Evolutionary conservation across 2,797 vertebrate genomes (phyloP), one percentile per base, ranked within the genome.

Genomic region (Eutrigla gurnardus): DNA sequence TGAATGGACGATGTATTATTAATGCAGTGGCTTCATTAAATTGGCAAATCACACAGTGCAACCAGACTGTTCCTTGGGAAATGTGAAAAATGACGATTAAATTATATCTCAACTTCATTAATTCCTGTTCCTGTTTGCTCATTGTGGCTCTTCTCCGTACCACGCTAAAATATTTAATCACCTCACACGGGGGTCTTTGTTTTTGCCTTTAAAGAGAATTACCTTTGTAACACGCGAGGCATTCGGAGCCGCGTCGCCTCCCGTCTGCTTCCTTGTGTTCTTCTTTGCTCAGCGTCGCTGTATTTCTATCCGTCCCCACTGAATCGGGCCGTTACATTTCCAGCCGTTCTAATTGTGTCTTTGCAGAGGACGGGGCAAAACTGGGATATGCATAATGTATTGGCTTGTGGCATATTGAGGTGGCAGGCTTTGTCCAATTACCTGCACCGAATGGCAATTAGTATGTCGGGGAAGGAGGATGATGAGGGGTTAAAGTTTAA

Each of bases 401-500:
- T 60, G 83, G 83, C 84, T 91, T 69, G 85, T 88, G 86, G 87
- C 80, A 59, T 55, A 75, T 84, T 60, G 83, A 86, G 90, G 85
- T 88, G 83, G 73, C 81, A 75, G 76, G 78, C 84, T 85, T 86
- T 72, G 85, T 91, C 88, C 93, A 93, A 91, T 94, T 94, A 94
- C 89, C 86, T 89, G 81, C 75, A 42, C 83, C 67, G 79, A 86
- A 88, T 85, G 85, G 88, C 91, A 93, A 94, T 94, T 93, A 94
- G 91, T 77, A 88, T 93, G 91, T 88, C 81, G 88, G 83, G 75
- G 81, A 87, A 83, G 81, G 85, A 88, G 88, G 89, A 91, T 90
- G 92, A 93, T 87, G 91, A 91, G 89, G 87, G 91, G 92, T 91
- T 86, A 94, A 91, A 92, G 92, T 94, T 94, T 93, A 94, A 92